These are phyloP conservation scores for Chorisops tibialis DNA, from an alignment of 2,888 invertebrate species.

Conservation along the genomic window DNA sequence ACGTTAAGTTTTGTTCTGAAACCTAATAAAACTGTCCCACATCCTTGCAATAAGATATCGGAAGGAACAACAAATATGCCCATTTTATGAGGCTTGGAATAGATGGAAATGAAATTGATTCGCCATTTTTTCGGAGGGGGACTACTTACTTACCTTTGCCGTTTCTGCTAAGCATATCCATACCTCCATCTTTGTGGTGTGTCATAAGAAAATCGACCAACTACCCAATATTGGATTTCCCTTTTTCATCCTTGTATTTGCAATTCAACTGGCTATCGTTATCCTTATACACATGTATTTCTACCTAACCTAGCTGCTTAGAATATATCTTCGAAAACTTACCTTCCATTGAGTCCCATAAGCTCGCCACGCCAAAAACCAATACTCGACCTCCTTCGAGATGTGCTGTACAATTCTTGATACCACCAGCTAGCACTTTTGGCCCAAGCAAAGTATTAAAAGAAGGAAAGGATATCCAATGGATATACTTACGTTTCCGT, in stretches of 20 bases:
- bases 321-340: neutral
- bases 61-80: no score
- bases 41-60: no score
- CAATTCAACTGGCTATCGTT: slow-evolving; percentile 24
- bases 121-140: neutral
- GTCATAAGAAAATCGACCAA: slow-evolving; percentile 29
- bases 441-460: slow-evolving; percentile 29
- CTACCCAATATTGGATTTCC: slow-evolving; percentile 14
- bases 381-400: slow-evolving; percentile 7
- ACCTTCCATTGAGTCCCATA: slow-evolving; percentile 12
- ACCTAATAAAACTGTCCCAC: no score
- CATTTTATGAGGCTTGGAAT: no score
- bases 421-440: slow-evolving; percentile 12
- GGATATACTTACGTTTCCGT: slow-evolving; percentile 26
- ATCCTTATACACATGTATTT: slow-evolving; percentile 11
- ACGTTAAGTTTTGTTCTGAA: no score
- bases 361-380: slow-evolving; percentile 28
- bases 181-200: neutral
- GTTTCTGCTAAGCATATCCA: neutral
- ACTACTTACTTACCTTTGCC: slow-evolving; percentile 18
- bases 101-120: slow-evolving; percentile 18
- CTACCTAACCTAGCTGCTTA: neutral
- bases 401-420: neutral
- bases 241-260: neutral
- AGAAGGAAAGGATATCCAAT: slow-evolving; percentile 31